phyloP scores from a whole-genome alignment of 2,113 vertebrate genomes.

The Seriola rivoliana region DNA sequence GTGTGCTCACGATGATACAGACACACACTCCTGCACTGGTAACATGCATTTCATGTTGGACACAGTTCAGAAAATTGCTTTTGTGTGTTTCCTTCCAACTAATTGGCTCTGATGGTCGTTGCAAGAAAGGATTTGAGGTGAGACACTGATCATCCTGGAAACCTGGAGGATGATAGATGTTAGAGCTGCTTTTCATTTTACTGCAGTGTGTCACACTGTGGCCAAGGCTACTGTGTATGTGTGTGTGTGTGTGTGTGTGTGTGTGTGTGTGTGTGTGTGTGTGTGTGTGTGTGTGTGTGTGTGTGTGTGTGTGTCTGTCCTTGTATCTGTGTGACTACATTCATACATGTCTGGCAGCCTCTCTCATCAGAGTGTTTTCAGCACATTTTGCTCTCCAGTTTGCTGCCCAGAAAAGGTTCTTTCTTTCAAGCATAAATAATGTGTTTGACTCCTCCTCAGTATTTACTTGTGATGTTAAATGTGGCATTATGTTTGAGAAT shows the following conservation, averaged over 20 bases:
- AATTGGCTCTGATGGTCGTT: conserved; percentile 34
- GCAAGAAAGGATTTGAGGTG: conserved; percentile 23
- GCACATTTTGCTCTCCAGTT: background rate
- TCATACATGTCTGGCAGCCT: conserved; percentile 9
- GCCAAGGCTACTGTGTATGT: conserved; percentile 15
- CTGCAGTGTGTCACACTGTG: conserved; percentile 21
- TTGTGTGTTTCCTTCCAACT: conserved; percentile 11
- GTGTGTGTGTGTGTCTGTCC: conserved; percentile 23
- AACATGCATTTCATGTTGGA: conserved; percentile 23
- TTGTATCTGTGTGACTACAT: conserved; percentile 35
- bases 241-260: conserved; percentile 20
- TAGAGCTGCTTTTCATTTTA: conserved; percentile 25
- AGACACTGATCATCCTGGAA: conserved; percentile 25
- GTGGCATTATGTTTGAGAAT: background rate
- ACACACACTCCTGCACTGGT: background rate
- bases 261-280: conserved; percentile 1
- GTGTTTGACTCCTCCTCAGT: background rate
- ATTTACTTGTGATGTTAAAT: conserved; percentile 11
- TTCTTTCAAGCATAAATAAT: conserved; percentile 15
- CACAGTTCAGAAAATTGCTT: conserved; percentile 17
- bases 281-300: conserved; percentile 12
- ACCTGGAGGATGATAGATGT: conserved; percentile 14
- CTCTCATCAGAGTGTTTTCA: conserved; percentile 1
- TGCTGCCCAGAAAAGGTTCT: background rate
- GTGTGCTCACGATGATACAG: background rate